Conservation (phyloP, 2,888 invertebrate species). For the Drosophila seclusa region DNA sequence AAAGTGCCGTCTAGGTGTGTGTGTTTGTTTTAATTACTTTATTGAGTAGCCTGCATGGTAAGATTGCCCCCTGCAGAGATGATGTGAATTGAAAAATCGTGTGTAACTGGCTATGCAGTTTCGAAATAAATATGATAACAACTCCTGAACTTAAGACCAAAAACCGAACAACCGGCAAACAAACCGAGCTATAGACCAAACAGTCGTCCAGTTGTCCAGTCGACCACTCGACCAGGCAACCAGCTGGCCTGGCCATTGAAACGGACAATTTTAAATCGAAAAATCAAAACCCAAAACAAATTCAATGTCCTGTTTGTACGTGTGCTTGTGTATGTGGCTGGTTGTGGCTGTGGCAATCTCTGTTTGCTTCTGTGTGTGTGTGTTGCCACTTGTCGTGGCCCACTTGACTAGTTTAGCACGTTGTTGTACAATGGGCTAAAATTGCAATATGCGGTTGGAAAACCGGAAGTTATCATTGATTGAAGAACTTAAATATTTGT, state of each 20-base stretch:
- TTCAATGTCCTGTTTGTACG: constrained; percentile 75
- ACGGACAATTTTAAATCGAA: constrained; percentile 77
- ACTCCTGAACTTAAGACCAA: constrained; percentile 43
- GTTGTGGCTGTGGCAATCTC: constrained; percentile 21
- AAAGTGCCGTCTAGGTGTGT: background rate
- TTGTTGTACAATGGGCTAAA: constrained; percentile 62
- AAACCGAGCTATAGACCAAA: constrained; percentile 1
- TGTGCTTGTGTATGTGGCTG: constrained; percentile 35
- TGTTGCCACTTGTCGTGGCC: constrained; percentile 35
- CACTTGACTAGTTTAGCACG: constrained; percentile 51
- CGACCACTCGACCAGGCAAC: constrained; percentile 10
- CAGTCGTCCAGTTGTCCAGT: constrained; percentile 2
- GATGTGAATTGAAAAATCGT: constrained; percentile 42
- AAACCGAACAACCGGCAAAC: constrained; percentile 2
- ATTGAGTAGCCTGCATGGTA: constrained; percentile 41
- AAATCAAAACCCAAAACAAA: constrained; percentile 78
- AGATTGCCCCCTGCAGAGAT: constrained; percentile 23
- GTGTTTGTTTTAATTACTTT: constrained; percentile 53
- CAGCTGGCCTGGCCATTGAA: constrained; percentile 56
- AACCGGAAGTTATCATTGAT: constrained; percentile 67
- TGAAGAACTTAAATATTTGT: constrained; percentile 53
- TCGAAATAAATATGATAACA: constrained; percentile 47
- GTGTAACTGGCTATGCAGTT: constrained; percentile 31
- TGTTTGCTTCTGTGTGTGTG: constrained; percentile 16
- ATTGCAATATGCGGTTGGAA: constrained; percentile 69